A percentile compares a stretch with the other conserved stretches of the same genome.
These are phyloP conservation scores for Beroe forskalii DNA, from an alignment of 37 sponge, comb jelly and placozoan species.

Conservation along the genomic window DNA sequence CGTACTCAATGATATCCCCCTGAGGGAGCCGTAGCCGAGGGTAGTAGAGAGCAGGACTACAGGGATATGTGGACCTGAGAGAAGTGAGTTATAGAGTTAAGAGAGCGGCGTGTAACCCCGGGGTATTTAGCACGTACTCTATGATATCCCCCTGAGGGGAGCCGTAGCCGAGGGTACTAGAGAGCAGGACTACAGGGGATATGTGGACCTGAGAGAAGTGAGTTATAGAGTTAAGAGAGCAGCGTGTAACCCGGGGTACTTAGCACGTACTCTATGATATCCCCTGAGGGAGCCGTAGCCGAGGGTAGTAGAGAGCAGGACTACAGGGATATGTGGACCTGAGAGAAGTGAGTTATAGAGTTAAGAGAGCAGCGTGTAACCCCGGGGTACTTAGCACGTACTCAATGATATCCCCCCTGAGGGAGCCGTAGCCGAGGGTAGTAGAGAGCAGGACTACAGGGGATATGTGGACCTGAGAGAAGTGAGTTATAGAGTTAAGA, in stretches of 20 bases:
- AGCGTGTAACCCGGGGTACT: not conserved
- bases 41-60: not conserved
- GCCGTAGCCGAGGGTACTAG: not conserved
- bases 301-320: not conserved
- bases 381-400: not conserved
- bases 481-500: not conserved
- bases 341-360: too few species aligned
- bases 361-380: not conserved
- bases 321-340: not conserved
- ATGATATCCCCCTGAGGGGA: slow-evolving; percentile 8
- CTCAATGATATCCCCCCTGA: not conserved
- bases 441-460: not conserved
- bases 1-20: slow-evolving; percentile 3
- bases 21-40: not conserved
- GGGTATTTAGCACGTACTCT: not conserved
- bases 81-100: too few species aligned
- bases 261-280: not conserved
- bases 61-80: not conserved
- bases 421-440: not conserved
- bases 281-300: not conserved
- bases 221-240: too few species aligned
- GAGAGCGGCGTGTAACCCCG: not conserved
- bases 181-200: not conserved
- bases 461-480: not conserved
- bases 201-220: not conserved